Base-by-base conservation (phyloP, 1,140 invertebrate species). In the Euglossa dilemma region DNA sequence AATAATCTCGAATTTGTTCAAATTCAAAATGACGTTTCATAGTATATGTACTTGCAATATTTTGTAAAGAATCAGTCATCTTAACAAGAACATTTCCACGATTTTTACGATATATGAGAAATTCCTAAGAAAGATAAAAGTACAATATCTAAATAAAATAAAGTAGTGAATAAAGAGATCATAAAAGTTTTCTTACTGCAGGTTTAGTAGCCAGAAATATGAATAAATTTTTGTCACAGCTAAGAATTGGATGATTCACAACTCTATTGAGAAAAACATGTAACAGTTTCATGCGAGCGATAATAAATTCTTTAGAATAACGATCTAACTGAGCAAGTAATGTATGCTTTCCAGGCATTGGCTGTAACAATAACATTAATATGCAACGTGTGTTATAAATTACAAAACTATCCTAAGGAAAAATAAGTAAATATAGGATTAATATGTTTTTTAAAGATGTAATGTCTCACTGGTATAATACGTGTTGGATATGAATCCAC, bases 261-360 rank as follows among this genome's bases (percentile, higher is more conserved):
- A 96, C 87, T 67, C 96, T 93, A 66, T 95, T 95, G 14, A 97
- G 93, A 93, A 97, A 97, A 83, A 96, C 95, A 89, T 97, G 96
- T 52, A 97, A 93, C n/a, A 96, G 94, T 80, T 95, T 95, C 95
- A 97, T 97, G 87, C 97, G 93, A 45, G 96, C 95, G 84, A 96
- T 92, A 70, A 97, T 96, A 92, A 97, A 97, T 87, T 97, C 96
- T 92, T 96, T 96, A 84, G 96, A 97, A 92, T 97, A 97, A 66
- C 97, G 94, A 93, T 97, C 97, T 74, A 97, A 90, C 89, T 96
- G 96, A 43, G 96, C 96, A 67, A 97, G 93, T 47, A 97, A 88
- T 25, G 96, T 96, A 92, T 97, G 97, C 90, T 97, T 97, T 77
- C 95, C 96, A 74, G 97, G 97, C 89, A 97, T 94, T 36, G 97